Conservation (phyloP, 2,888 invertebrate genomes). For the Euproctis similis region DNA sequence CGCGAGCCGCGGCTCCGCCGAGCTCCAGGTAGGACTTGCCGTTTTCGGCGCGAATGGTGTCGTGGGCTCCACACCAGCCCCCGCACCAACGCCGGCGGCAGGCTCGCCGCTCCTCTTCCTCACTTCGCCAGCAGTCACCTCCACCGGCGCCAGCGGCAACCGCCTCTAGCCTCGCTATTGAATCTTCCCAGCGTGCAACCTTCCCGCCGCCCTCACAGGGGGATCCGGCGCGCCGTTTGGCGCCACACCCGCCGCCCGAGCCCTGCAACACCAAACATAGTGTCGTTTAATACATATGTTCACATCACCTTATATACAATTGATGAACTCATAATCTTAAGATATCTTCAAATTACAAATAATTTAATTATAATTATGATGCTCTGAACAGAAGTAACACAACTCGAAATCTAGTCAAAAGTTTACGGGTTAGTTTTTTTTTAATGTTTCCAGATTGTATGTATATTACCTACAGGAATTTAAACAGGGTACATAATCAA, state of each 20-base stretch:
- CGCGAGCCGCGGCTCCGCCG: constrained; percentile 85
- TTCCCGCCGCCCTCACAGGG: constrained; percentile 71
- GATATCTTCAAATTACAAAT: too few species aligned
- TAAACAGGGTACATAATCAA: too few species aligned
- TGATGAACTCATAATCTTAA: too few species aligned
- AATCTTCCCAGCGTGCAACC: constrained; percentile 71
- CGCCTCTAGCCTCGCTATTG: constrained; percentile 67
- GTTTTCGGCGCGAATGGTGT: constrained; percentile 92
- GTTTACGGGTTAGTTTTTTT: too few species aligned
- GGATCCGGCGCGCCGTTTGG: constrained; percentile 69
- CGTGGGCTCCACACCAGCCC: constrained; percentile 77
- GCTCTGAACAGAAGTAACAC: too few species aligned
- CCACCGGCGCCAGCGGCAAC: constrained; percentile 79
- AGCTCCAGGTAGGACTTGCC: constrained; percentile 93
- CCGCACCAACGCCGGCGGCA: constrained; percentile 75
- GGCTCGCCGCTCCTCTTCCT: constrained; percentile 72
- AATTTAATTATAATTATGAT: too few species aligned
- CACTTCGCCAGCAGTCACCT: constrained; percentile 75
- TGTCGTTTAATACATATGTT: constrained; percentile 9
- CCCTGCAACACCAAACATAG: constrained; percentile 52
- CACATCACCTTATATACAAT: too few species aligned
- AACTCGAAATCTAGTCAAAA: too few species aligned
- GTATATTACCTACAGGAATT: too few species aligned
- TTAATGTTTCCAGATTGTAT: too few species aligned
- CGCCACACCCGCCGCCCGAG: constrained; percentile 73